These are phyloP conservation scores for Ganaspis sp. DNA, from an alignment of 1,140 invertebrate species.

Conservation along the genomic window DNA sequence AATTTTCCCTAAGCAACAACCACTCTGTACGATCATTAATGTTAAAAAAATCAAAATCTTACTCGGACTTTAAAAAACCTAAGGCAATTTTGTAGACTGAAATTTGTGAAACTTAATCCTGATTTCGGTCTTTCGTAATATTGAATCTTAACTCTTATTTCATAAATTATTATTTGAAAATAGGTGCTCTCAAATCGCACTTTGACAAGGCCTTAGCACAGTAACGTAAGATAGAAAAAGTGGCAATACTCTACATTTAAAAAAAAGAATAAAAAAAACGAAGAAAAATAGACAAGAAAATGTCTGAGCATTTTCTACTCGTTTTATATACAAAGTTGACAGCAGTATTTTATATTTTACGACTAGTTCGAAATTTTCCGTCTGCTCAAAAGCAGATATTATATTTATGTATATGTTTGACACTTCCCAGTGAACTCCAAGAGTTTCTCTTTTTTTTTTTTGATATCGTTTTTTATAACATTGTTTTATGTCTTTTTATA, in stretches of 20 bases:
- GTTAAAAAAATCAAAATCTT: not conserved
- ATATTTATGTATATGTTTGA: conserved; percentile 48
- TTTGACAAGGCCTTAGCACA: conserved; percentile 59
- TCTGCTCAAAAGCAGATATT: conserved; percentile 31
- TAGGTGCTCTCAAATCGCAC: conserved; percentile 42
- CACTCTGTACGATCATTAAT: conserved; percentile 25
- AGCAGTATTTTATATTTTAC: conserved; percentile 67
- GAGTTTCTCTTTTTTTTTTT: conserved; percentile 41
- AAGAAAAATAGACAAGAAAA: conserved; percentile 15
- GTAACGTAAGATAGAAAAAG: conserved; percentile 45
- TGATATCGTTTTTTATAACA: conserved; percentile 56
- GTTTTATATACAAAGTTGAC: conserved; percentile 58
- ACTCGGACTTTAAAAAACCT: not conserved
- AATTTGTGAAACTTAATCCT: not conserved
- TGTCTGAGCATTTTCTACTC: conserved; percentile 43
- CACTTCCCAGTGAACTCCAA: conserved; percentile 21
- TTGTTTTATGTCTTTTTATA: conserved; percentile 58
- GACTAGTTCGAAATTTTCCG: conserved; percentile 34
- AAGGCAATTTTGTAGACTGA: conserved; percentile 32
- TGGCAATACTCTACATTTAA: conserved; percentile 63
- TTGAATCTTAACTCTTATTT: conserved; percentile 35
- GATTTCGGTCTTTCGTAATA: too few species aligned
- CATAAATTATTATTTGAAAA: conserved; percentile 22
- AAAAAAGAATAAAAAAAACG: not conserved
- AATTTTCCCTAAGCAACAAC: too few species aligned